A percentile compares a stretch with the other conserved stretches of the same genome.
These are phyloP conservation scores for Odontophorus gujanensis DNA, from an alignment of 2,113 vertebrate species.

Conservation along the genomic window DNA sequence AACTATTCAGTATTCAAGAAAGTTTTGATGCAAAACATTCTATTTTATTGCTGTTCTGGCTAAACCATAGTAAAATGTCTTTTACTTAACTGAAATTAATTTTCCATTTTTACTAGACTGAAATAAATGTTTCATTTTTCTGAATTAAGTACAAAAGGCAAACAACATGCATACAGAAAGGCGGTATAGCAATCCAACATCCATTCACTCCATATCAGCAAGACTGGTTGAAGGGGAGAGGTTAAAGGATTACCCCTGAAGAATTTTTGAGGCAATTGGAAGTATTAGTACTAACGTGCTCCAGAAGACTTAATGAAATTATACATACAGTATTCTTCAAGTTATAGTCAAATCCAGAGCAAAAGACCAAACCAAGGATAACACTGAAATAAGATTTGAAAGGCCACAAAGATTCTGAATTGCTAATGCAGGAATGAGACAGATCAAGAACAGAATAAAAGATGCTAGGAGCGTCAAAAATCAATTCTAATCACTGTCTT, in stretches of 20 bases:
- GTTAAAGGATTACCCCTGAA: not conserved
- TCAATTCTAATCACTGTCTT: not conserved
- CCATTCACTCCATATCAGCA: not conserved
- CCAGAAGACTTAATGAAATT: not conserved
- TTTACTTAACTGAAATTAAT: not conserved
- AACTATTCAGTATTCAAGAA: not conserved
- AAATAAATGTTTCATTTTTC: not conserved
- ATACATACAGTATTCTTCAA: not conserved
- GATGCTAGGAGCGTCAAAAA: not conserved
- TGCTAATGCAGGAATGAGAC: not conserved
- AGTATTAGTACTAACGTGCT: not conserved
- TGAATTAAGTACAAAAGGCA: too few relatives aligned
- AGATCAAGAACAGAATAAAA: not conserved
- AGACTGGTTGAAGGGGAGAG: accelerated
- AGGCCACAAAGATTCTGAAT: not conserved
- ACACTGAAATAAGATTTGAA: not conserved
- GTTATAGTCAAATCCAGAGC: not conserved
- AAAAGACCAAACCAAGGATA: not conserved
- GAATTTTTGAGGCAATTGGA: not conserved
- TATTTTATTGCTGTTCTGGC: not conserved
- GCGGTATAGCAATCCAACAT: not conserved
- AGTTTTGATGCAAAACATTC: not conserved
- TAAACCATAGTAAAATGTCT: not conserved
- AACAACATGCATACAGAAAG: not conserved
- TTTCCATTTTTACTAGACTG: too few relatives aligned